Conservation (phyloP, 2,113 vertebrate species). For the Rhipidura dahli region DNA sequence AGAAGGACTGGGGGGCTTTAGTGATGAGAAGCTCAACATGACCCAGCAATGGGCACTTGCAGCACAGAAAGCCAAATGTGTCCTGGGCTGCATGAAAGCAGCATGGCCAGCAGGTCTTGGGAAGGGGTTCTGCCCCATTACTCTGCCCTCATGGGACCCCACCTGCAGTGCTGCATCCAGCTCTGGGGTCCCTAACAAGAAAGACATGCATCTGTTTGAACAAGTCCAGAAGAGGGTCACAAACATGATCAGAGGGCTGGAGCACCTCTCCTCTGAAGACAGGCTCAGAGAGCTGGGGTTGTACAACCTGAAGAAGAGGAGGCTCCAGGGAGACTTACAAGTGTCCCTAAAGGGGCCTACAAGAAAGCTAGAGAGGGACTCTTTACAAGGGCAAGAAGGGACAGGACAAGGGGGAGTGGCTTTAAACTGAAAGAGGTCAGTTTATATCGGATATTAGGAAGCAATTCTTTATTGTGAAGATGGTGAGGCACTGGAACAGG, state of each 20-base stretch:
- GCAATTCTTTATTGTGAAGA: not conserved
- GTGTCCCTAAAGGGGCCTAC: not conserved
- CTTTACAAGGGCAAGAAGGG: too few relatives aligned
- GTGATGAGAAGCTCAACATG: not conserved
- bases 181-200: not conserved
- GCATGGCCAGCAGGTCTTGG: accelerated
- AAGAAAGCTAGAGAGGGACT: not conserved
- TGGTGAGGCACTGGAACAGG: not conserved
- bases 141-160: not conserved
- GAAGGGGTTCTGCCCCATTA: not conserved
- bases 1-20: not conserved
- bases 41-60: not conserved
- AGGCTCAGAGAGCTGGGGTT: not conserved
- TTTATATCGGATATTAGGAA: not conserved
- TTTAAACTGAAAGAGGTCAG: not conserved
- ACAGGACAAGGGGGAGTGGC: not conserved
- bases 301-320: not conserved
- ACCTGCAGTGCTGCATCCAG: not conserved
- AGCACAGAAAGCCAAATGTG: accelerated
- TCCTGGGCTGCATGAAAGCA: not conserved
- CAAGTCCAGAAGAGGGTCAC: not conserved
- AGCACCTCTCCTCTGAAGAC: not conserved
- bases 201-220: not conserved
- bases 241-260: not conserved
- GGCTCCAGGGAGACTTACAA: accelerated